Conservation (phyloP, 2,888 invertebrate genomes). For the Drepana falcataria region DNA sequence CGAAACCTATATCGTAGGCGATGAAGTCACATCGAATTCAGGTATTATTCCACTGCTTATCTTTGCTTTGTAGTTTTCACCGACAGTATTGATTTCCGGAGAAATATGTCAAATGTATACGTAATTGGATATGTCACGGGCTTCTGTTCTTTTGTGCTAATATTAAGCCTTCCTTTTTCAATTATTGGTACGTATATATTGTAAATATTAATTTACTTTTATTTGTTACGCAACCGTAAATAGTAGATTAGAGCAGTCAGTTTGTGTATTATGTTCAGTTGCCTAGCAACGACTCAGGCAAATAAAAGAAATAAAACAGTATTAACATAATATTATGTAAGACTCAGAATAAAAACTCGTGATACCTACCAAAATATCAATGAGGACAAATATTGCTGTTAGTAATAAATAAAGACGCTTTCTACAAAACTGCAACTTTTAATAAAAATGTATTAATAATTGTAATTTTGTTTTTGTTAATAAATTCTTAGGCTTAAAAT, state of each 20-base stretch:
- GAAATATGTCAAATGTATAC: conserved; percentile 18
- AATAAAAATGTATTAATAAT: no score
- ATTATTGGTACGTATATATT: no score
- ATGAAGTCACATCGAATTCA: conserved; percentile 27
- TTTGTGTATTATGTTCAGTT: conserved; percentile 56
- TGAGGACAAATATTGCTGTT: no score
- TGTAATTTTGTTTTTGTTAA: no score
- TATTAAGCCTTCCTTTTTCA: not conserved
- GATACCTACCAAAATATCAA: no score
- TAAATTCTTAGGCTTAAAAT: no score
- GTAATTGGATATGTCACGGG: conserved; percentile 7
- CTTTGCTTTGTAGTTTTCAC: conserved; percentile 6
- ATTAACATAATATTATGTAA: no score
- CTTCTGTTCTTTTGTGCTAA: not conserved
- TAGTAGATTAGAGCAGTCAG: conserved; percentile 25
- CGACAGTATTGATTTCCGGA: conserved; percentile 22
- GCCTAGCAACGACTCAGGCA: conserved; percentile 49
- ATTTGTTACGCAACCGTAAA: conserved; percentile 11
- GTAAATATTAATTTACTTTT: no score
- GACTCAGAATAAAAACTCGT: no score
- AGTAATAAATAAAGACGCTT: no score
- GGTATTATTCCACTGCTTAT: conserved; percentile 22
- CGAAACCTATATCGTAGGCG: conserved; percentile 2
- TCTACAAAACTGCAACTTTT: no score
- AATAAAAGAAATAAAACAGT: no score